These are phyloP conservation scores for Nyctibius grandis DNA, from an alignment of 2,797 vertebrate genomes.

Conservation along the genomic window DNA sequence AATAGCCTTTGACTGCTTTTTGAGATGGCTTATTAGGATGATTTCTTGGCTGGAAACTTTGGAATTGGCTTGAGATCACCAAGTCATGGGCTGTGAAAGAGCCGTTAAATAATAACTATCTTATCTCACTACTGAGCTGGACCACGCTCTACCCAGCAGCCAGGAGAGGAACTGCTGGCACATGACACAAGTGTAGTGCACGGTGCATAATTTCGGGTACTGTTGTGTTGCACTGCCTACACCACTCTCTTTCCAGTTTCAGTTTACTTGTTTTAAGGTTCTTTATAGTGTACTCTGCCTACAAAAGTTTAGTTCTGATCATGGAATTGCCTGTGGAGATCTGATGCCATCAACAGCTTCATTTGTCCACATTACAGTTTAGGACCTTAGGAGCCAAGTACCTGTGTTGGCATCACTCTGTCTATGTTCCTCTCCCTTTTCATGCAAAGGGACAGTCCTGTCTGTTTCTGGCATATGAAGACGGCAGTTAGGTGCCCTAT, in stretches of 20 bases:
- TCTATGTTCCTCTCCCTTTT: neutral
- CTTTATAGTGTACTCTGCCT: neutral
- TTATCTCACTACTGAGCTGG: neutral
- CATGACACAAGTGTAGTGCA: rapidly evolving
- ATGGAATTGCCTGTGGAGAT: neutral
- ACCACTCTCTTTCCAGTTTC: too few species aligned
- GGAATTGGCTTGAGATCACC: neutral
- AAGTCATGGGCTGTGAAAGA: neutral
- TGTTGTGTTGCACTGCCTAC: neutral
- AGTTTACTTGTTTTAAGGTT: neutral
- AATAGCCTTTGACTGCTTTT: neutral
- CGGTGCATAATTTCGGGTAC: rapidly evolving
- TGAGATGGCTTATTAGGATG: neutral
- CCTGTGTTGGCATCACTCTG: neutral
- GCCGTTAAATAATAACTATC: neutral
- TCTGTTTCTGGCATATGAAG: neutral
- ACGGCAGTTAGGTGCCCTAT: neutral
- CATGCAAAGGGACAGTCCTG: neutral
- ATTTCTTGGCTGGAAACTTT: neutral
- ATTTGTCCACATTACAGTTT: rapidly evolving
- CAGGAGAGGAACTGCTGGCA: neutral
- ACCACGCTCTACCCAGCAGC: neutral
- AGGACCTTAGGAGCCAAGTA: neutral
- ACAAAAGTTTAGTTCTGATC: rapidly evolving
- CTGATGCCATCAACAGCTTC: neutral